Base-by-base conservation (phyloP, 2,797 vertebrate species). In the Uromys caudimaculatus region DNA sequence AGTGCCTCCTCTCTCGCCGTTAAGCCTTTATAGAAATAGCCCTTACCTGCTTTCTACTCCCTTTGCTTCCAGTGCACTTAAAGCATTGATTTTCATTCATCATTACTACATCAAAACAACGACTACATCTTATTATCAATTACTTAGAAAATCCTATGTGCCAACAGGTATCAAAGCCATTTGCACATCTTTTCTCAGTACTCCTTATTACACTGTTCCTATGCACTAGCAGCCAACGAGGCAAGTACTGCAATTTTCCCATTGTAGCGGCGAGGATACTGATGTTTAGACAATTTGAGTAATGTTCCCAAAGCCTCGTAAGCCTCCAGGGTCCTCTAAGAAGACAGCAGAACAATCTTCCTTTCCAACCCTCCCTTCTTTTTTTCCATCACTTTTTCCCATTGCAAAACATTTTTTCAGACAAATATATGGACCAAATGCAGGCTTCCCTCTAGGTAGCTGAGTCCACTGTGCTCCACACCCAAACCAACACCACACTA, bases 31-130 rank as follows among this genome's bases (percentile, higher is more conserved):
- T 0, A 3, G 24, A 58, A 6, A 3, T 44, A 44, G 11, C 69
- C 62, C 73, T 67, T 56, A 87, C 35, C 21, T 56, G 62, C 14
- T 50, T 69, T 94, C 84, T 60, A 64, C 29, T 86, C 71, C 41
- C 13, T 50, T 84, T 93, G 87, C 54, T 89, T 93, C 35, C 77
- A 95, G 52, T 83, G 24, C 85, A 96, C 13, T 92, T 94, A 11
- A 73, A 44, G 32, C 56, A 92, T 47, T 90, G 67, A 96, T 95
- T 95, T 97, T 93, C 87, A 94, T 12, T 83, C 38, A 90, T 67
- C 17, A 89, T 92, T 60, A 91, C 1, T 81, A 32, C 7, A 91
- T 56, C 54, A 93, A 56, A 93, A 82, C 62, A 81, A 47, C 52
- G 60, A 93, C 47, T 93, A 54, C 32, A 86, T 75, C 78, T 73